Base-by-base conservation (phyloP, 2,797 vertebrate species). In the Mormyrus hasselquistii region DNA sequence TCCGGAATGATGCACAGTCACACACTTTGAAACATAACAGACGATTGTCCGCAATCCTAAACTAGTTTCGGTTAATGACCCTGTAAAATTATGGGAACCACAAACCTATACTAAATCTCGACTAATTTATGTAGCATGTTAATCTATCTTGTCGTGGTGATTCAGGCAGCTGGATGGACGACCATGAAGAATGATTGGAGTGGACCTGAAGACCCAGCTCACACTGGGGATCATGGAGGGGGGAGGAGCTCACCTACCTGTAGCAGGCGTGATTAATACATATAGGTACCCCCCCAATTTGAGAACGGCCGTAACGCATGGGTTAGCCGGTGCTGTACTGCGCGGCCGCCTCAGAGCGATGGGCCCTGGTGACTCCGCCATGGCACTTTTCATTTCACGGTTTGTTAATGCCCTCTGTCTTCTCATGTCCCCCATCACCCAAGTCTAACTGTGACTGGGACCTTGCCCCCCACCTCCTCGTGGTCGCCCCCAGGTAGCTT, bases 351-450 rank as follows among this genome's bases (percentile, higher is more conserved):
- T 92, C 90, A 3, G 91, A 93, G 93, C 92, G 91, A 87, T 88
- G 93, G 91, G 92, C 92, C 91, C 41, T 90, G 90, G 90, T 91
- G 92, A 93, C 93, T 92, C 92, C 91, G 91, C 94, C 92, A 92
- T 91, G 90, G 92, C 93, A 93, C 93, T 93, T 96, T 95, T 96
- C 95, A 96, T 96, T 96, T 96, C 95, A 96, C 93, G 95, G 94
- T 96, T 96, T 96, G 95, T 96, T 96, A 96, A 96, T 96, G 94
- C 93, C 93, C 93, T 92, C 92, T 88, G 91, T 93, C 93, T 93
- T 73, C 62, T 88, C 90, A 90, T 82, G 91, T 93, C 92, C 92
- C 90, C 92, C 87, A 90, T 38, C 38, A 34, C 57, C n/a, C 79
- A 34, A 34, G 29, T 34, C 29, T 34, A 34, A 29, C 82, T 10